Conservation (phyloP, 2,888 invertebrate species). For the Lithophane leautieri region DNA sequence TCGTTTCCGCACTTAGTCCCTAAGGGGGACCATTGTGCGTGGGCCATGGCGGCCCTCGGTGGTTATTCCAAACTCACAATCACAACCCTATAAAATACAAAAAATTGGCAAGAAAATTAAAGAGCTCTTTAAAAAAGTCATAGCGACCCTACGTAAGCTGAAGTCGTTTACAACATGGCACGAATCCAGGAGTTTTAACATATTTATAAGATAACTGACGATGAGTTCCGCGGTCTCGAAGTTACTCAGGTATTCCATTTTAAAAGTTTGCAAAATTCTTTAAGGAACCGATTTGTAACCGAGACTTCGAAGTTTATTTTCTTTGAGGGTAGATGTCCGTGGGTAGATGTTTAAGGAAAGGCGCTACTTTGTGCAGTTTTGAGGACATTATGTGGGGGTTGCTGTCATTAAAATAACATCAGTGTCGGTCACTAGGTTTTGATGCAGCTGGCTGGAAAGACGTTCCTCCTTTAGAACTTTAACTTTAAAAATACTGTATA, state of each 20-base stretch:
- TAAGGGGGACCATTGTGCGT: no score
- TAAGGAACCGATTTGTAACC: slow-evolving; percentile 50
- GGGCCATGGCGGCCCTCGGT: no score
- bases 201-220: slow-evolving; percentile 58
- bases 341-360: slow-evolving; percentile 10
- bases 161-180: slow-evolving; percentile 42
- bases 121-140: slow-evolving; percentile 12
- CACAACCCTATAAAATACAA: neutral
- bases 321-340: slow-evolving; percentile 21
- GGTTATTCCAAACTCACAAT: neutral
- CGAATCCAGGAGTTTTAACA: slow-evolving; percentile 51
- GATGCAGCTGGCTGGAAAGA: slow-evolving; percentile 21
- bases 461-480: neutral
- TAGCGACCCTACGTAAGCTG: slow-evolving; percentile 2
- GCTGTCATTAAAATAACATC: slow-evolving; percentile 46
- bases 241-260: slow-evolving; percentile 41
- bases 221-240: slow-evolving; percentile 14
- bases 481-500: neutral
- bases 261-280: slow-evolving; percentile 44
- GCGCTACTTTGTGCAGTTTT: slow-evolving; percentile 16
- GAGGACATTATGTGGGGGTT: neutral
- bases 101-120: slow-evolving; percentile 30
- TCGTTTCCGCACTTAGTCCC: no score
- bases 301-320: slow-evolving; percentile 33
- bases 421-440: slow-evolving; percentile 8